Percentiles rank a stretch among this genome's conserved stretches.
These are phyloP conservation scores for Coreius guichenoti DNA, from an alignment of 2,797 vertebrate genomes.

Conservation along the genomic window DNA sequence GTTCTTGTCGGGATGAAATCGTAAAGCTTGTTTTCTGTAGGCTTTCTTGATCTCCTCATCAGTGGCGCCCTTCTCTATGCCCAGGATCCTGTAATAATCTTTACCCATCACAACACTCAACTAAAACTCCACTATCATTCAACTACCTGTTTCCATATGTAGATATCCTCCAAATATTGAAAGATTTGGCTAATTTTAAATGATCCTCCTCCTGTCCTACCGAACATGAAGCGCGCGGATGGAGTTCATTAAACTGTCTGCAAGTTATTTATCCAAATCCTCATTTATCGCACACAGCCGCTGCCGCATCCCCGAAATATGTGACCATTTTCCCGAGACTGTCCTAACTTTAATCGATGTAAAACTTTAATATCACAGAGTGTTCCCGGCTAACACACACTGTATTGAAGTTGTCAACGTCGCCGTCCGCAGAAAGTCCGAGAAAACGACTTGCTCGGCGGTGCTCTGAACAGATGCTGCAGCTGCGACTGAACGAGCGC, in stretches of 20 bases:
- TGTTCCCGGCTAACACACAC: not conserved
- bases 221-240: conserved; percentile 26
- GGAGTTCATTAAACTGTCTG: conserved; percentile 36
- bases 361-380: not conserved
- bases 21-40: conserved; percentile 95
- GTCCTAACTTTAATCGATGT: not conserved
- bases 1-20: conserved; percentile 97
- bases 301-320: not conserved
- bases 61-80: conserved; percentile 91
- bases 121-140: not conserved
- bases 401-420: conserved; percentile 14
- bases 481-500: conserved; percentile 20
- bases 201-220: conserved; percentile 2
- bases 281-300: not conserved
- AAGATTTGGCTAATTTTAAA: not conserved
- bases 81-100: conserved; percentile 95
- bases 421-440: conserved; percentile 55
- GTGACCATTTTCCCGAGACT: not conserved
- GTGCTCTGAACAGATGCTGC: not conserved
- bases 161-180: not conserved
- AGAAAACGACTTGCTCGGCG: conserved; percentile 38
- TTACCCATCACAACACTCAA: conserved; percentile 85
- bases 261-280: conserved; percentile 21
- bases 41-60: conserved; percentile 98
- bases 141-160: conserved; percentile 24